Evolutionary conservation across 2,113 vertebrate genomes (phyloP).

Genomic region (Otis tarda): DNA sequence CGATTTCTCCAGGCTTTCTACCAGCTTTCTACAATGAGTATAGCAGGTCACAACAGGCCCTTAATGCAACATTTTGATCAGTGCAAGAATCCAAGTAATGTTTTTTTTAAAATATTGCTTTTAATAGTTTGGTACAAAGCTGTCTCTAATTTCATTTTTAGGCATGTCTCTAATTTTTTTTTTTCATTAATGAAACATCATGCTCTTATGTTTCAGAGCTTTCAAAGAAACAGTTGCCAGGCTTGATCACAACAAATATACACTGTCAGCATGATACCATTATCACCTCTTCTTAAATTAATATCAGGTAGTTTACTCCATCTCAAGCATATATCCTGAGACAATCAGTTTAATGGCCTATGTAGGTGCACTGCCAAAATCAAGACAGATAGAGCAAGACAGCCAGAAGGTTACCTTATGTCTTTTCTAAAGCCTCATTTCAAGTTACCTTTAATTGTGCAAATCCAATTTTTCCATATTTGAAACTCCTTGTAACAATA

Average conservation of each 20-base stretch:
- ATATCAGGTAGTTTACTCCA: constrained; percentile 24
- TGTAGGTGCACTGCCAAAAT: constrained; percentile 24
- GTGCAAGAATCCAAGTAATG: not conserved
- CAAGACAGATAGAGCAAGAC: constrained; percentile 9
- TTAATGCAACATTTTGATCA: not conserved
- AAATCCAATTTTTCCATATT: not conserved
- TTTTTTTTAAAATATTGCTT: not conserved
- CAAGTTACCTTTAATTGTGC: not conserved
- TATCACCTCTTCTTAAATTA: constrained; percentile 48
- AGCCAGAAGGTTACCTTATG: constrained; percentile 22
- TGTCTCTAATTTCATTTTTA: not conserved
- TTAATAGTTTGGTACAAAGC: not conserved
- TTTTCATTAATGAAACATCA: constrained; percentile 3
- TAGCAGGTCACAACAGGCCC: not conserved
- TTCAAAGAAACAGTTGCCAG: constrained; percentile 7
- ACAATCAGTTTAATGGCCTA: constrained; percentile 36
- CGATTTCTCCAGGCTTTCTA: not conserved
- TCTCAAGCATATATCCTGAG: not conserved
- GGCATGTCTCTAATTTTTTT: not conserved
- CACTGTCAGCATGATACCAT: constrained; percentile 11
- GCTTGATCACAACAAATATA: not conserved
- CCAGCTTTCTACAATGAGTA: not conserved
- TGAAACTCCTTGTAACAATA: not conserved
- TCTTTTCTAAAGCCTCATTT: not conserved
- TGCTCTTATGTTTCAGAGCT: not conserved